These are phyloP conservation scores for Pyrgus malvae DNA, from an alignment of 2,888 invertebrate genomes.

Conservation along the genomic window DNA sequence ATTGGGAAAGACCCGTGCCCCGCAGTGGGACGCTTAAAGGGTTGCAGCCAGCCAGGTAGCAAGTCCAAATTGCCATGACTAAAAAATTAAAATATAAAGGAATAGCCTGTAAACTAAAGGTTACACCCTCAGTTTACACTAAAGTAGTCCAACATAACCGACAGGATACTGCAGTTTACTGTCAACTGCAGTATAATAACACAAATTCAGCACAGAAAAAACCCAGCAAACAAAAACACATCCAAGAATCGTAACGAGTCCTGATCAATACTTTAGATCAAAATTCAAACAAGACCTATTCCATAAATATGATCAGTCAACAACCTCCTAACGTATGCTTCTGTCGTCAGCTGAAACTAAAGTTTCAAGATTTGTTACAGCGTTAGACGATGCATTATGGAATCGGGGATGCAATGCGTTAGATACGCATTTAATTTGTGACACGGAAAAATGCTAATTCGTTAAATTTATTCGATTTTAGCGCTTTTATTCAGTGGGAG, in stretches of 20 bases:
- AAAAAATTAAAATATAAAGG: too few relatives aligned
- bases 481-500: too few relatives aligned
- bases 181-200: background rate
- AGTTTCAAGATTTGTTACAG: conserved; percentile 29
- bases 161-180: too few relatives aligned
- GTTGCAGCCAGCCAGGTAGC: too few relatives aligned
- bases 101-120: too few relatives aligned
- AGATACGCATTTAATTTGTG: background rate
- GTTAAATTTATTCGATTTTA: background rate
- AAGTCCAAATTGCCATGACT: too few relatives aligned
- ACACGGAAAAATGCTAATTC: background rate
- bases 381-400: conserved; percentile 41
- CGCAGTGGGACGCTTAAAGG: too few relatives aligned
- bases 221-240: conserved; percentile 5
- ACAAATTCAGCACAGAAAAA: background rate
- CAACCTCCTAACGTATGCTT: conserved; percentile 50
- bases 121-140: too few relatives aligned
- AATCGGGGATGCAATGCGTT: conserved; percentile 33
- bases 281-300: conserved; percentile 31
- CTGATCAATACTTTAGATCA: conserved; percentile 33
- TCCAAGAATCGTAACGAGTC: conserved; percentile 28
- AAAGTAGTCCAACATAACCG: too few relatives aligned
- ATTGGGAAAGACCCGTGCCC: too few relatives aligned
- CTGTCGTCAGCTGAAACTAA: conserved; percentile 41
- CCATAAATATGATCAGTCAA: conserved; percentile 43